Conservation (phyloP, 1,140 invertebrate genomes). For the Orchestia grillus region DNA sequence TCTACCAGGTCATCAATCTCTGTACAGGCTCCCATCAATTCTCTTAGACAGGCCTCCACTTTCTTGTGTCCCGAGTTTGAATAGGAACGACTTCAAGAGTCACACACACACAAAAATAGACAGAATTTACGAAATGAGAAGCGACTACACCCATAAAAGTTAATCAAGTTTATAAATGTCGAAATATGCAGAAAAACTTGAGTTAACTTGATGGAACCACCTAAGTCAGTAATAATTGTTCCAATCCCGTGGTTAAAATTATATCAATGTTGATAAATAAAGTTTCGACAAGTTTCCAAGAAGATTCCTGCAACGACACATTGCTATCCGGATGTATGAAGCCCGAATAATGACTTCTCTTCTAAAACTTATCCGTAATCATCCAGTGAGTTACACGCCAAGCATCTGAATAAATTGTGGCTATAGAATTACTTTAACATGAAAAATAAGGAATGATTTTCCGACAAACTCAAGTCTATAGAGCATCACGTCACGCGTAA, state of each 20-base stretch:
- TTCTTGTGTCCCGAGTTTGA: conserved; percentile 46
- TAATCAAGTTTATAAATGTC: background rate
- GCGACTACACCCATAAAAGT: background rate
- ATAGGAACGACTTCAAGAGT: background rate
- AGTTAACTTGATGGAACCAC: background rate
- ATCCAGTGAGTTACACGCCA: background rate
- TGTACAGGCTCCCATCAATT: conserved; percentile 30
- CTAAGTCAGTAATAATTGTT: too few species aligned
- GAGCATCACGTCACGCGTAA: background rate
- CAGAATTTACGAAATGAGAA: background rate
- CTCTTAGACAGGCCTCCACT: conserved; percentile 41
- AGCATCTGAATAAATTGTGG: background rate
- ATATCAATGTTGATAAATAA: too few species aligned
- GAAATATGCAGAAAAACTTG: background rate
- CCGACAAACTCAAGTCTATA: background rate
- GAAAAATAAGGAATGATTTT: background rate
- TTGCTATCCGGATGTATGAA: background rate
- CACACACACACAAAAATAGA: background rate
- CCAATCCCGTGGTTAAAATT: too few species aligned
- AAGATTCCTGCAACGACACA: background rate
- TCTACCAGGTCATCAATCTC: conserved; percentile 21
- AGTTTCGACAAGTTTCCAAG: background rate
- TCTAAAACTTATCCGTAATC: background rate
- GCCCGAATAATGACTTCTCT: background rate
- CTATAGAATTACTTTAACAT: background rate